phyloP scores from a whole-genome alignment of 2,888 invertebrate species.

The Chirona hameri region DNA sequence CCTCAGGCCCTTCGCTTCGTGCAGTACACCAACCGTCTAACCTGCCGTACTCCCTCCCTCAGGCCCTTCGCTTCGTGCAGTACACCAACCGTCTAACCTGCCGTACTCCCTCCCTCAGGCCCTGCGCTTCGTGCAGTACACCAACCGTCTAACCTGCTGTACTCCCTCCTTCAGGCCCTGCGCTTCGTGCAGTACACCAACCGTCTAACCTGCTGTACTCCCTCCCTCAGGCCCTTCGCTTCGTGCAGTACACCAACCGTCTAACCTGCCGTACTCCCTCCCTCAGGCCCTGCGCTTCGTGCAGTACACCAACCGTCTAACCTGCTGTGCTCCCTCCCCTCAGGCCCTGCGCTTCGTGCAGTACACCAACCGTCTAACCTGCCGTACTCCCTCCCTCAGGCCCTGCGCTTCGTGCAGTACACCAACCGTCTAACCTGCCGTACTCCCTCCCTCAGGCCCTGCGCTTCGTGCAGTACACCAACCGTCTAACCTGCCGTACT shows the following conservation, averaged over 20 bases:
- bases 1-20: slow-evolving; percentile 65
- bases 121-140: slow-evolving; percentile 79
- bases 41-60: slow-evolving; percentile 84
- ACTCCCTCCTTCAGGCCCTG: slow-evolving; percentile 57
- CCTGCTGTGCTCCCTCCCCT: no score
- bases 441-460: slow-evolving; percentile 74
- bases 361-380: slow-evolving; percentile 95
- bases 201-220: no score
- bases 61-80: slow-evolving; percentile 69
- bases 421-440: slow-evolving; percentile 93
- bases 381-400: slow-evolving; percentile 76
- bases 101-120: slow-evolving; percentile 78
- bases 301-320: slow-evolving; percentile 92
- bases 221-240: slow-evolving; percentile 60
- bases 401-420: slow-evolving; percentile 78
- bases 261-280: slow-evolving; percentile 92
- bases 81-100: slow-evolving; percentile 95
- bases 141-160: no score
- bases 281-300: slow-evolving; percentile 65
- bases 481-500: slow-evolving; percentile 94
- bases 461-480: slow-evolving; percentile 83
- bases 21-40: slow-evolving; percentile 92
- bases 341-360: slow-evolving; percentile 69
- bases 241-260: slow-evolving; percentile 91
- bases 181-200: slow-evolving; percentile 88